These are phyloP conservation scores for Actenoides hombroni DNA, from an alignment of 2,113 vertebrate species.

Conservation along the genomic window DNA sequence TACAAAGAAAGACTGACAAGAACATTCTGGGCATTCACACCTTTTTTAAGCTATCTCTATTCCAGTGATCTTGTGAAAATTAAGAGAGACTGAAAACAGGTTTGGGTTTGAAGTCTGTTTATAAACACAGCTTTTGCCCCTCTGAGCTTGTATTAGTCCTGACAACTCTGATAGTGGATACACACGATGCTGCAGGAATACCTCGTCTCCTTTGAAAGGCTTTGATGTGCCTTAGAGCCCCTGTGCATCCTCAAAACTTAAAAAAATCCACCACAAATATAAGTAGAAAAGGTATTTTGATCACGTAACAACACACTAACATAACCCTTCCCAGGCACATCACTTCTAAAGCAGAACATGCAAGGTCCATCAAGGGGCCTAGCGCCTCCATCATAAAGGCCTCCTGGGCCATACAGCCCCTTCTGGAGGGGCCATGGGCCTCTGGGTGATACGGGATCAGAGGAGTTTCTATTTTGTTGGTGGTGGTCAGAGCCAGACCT, in stretches of 20 bases:
- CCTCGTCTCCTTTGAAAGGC: background rate
- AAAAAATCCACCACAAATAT: background rate
- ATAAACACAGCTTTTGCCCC: background rate
- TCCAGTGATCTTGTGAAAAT: background rate
- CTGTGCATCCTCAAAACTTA: too few relatives aligned
- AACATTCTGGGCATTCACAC: background rate
- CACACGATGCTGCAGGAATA: too few relatives aligned
- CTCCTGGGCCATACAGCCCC: too few relatives aligned
- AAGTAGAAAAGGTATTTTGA: background rate
- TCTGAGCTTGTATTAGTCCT: too few relatives aligned
- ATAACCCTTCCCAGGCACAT: background rate
- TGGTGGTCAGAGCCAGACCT: too few relatives aligned
- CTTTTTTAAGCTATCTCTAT: background rate
- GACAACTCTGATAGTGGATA: background rate
- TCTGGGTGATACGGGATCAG: too few relatives aligned
- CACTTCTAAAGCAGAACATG: background rate
- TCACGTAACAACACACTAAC: background rate
- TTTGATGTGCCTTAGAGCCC: background rate
- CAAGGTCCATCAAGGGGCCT: background rate
- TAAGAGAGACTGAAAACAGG: background rate
- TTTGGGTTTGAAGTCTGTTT: background rate
- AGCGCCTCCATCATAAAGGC: background rate
- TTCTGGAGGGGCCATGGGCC: too few relatives aligned
- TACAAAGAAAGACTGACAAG: background rate
- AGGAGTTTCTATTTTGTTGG: too few relatives aligned